Base-by-base conservation (phyloP, 2,888 invertebrate species). In the Rugalucina vietnamica region DNA sequence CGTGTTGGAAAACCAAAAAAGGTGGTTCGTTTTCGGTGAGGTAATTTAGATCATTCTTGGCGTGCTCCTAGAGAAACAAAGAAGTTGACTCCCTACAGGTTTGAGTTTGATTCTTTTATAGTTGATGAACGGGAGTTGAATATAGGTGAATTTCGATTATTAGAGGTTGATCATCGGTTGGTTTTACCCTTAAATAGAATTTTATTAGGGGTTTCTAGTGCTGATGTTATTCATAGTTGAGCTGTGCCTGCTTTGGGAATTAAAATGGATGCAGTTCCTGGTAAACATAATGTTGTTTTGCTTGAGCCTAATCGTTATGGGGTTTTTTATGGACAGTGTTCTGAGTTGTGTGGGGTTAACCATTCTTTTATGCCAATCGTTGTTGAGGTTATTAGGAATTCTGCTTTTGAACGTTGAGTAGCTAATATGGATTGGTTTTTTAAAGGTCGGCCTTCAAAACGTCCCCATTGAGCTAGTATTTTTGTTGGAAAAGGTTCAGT, bases 171-270 rank as follows among this genome's bases (percentile, higher is more conserved):
- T 32, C 49, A 49, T 49, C 73, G 49, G 1, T 3, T 49, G 1
- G 49, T 73, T 1, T 18, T 73, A 14, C 73, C 73, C 10, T 5
- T 43, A 1, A n/a, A 24, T 49, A 73, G 36, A 37, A 49, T 8
- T 32, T 27, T 49, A 21, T 5, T 49, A 3, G 49, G 49, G 18
- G 50, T 73, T 49, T 29, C 49, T 29, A 49, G 49, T 34, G 73
- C 49, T 4, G 73, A 73, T 49, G 73, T 73, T 5, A 73, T 73
- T 43, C 73, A 73, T 73, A 49, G 73, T 2, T 73, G 73, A n/a
- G 29, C 50, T 43, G 29, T 73, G 24, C 73, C 43, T 49, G 36
- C 49, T 18, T 29, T 73, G n/a, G 73, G 49, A 1, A 32, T 73
- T 12, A 73, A 73, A 32, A 73, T 73, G 32, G 73, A 73, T 29